Evolutionary conservation across 2,797 vertebrate genomes (phyloP), one percentile per base, ranked within the genome.

Genomic region (Poecilia picta): DNA sequence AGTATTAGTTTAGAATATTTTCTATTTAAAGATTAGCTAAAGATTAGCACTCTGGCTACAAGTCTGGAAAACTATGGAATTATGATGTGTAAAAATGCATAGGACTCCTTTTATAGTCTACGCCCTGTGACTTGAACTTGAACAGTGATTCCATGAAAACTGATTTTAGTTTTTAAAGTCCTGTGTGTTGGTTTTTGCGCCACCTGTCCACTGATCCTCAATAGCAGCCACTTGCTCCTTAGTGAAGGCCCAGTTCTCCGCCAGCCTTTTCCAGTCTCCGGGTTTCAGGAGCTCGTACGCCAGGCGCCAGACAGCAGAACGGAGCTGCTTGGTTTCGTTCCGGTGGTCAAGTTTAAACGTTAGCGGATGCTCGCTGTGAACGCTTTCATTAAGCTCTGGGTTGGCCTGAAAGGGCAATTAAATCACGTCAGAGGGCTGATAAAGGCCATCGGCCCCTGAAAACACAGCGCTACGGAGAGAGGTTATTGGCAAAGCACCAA

Each of bases 331-430:
- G 57, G 95, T 98, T 87, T 97, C 94, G 13, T 23, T 51, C 49
- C 94, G 96, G 8, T 97, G 98, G 91, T 98, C 98, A 81, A 96
- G 96, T 94, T 97, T 98, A 92, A 99, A 99, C 53, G 96, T 97
- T 81, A 98, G 85, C 0, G 92, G 77, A 64, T 85, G 92, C 81
- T 94, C 91, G 71, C 76, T 92, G 88, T 91, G 86, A 77, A 90
- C 81, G 2, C 82, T 93, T 78, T 92, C 90, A 89, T 90, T 80
- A 74, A 80, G 88, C 84, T 91, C 93, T 0, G 85, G 68, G 79
- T 92, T 90, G 72, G 89, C 88, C 97, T 98, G 92, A 91, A 95
- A 96, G 93, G 90, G 88, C 92, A 95, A 96, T 95, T 92, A 87
- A 94, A 96, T 95, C 86, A 94, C 77, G 84, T 94, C 89, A 93